Evolutionary conservation across 2,888 invertebrate species (phyloP), one percentile per base, ranked within the genome.

Genomic region (Troilus luridus): DNA sequence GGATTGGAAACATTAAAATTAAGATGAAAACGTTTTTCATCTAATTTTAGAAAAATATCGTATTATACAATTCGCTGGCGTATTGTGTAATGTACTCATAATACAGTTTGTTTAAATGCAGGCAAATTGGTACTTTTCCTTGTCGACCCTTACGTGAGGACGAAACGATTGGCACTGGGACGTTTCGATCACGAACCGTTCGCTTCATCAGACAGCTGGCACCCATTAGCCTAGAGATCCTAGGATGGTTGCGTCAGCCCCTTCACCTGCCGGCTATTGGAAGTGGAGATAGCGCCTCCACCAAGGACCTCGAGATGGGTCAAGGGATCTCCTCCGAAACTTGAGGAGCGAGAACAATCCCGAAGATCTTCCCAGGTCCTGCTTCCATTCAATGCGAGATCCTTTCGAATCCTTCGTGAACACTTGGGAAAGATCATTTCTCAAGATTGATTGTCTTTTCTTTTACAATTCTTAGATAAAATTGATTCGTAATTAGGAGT

Each of bases 261-360:
- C 85, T 85, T 85, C 85, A 85, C 85, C 85, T 85, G 85, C 58
- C 24, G 41, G 27, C 8, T 27, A 41, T 19, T 41, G 12, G 41
- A 77, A 41, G 72, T 77, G 56, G 56, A 54, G 85, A 85, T 85
- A 85, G 56, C 85, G 56, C 54, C 54, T 54, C 56, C 21, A n/a
- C 85, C 85, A 85, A 85, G 85, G 85, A 56, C 85, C 85, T 85
- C 56, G 56, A 58, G 85, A n/a, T 56, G 85, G 85, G 85, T 85
- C 85, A 85, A 85, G 85, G 85, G 85, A 56, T 85, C 21, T 85
- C 5, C 41, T 58, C 85, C 56, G 56, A 58, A 85, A 85, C 85
- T 8, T 56, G 8, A 19, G 0, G 8, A n/a, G 12, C 85, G n/a
- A 54, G 56, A 85, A 85, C 85, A 85, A 56, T 58, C 56, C 85